Percentiles rank a stretch among this genome's conserved stretches.
Conservation (phyloP, 2,797 vertebrate genomes). For the Catharus ustulatus region DNA sequence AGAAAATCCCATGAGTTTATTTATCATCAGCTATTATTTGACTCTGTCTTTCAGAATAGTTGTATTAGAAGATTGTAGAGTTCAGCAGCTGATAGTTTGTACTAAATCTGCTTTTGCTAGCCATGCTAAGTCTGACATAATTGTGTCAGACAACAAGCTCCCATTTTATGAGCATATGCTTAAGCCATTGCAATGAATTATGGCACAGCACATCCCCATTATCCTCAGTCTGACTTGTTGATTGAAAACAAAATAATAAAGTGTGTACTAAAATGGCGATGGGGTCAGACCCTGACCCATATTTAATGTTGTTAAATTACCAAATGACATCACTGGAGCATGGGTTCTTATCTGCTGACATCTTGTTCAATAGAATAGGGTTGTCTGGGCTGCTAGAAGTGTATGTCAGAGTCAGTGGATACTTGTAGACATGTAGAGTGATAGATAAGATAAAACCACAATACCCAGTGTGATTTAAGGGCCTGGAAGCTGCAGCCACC, state of each 20-base stretch:
- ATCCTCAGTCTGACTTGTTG: not conserved
- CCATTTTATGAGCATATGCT: conserved; percentile 15
- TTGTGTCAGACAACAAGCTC: conserved; percentile 24
- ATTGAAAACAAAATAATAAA: conserved; percentile 50
- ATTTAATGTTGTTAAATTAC: conserved; percentile 38
- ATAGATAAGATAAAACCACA: not conserved
- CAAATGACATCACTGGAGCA: not conserved
- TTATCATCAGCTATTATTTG: not conserved
- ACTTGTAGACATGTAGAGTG: not conserved
- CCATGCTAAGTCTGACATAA: not conserved
- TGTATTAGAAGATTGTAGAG: not conserved
- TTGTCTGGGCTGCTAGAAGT: not conserved
- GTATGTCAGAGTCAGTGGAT: not conserved
- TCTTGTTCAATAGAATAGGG: not conserved
- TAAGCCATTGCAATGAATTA: conserved; percentile 23
- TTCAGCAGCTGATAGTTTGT: not conserved
- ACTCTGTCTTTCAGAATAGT: not conserved
- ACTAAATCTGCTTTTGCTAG: conserved; percentile 11
- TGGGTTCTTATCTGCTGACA: conserved; percentile 27
- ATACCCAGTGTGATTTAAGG: not conserved
- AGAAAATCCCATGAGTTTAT: not conserved
- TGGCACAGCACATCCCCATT: not conserved
- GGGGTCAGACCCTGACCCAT: not conserved
- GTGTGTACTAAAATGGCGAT: not conserved
- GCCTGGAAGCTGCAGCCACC: not conserved